Evolutionary conservation across 2,888 invertebrate genomes (phyloP).

Genomic region (Mystacides longicornis): DNA sequence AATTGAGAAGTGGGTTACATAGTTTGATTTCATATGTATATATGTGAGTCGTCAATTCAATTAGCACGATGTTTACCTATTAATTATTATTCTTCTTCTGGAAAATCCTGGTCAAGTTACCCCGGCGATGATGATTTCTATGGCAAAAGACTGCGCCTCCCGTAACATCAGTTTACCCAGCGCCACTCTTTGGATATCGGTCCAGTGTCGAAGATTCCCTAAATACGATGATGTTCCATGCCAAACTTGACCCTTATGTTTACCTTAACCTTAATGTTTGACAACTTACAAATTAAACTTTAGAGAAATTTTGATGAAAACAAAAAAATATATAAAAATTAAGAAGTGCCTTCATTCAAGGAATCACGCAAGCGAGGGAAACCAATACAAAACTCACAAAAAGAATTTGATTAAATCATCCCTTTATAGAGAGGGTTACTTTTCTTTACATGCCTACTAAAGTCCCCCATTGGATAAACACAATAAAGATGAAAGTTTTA

Average conservation of each 20-base stretch:
- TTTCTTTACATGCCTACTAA: conserved; percentile 9
- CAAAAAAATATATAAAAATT: conserved; percentile 1
- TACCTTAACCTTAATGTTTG: no score
- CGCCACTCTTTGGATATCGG: not conserved
- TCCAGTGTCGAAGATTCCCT: not conserved
- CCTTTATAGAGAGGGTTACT: conserved; percentile 18
- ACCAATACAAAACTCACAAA: conserved; percentile 22
- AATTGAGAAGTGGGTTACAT: no score
- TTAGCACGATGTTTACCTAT: no score
- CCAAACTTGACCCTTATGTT: no score
- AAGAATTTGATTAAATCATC: conserved; percentile 22
- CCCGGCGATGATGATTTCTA: not conserved
- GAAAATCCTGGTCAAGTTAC: not conserved
- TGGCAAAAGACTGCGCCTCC: not conserved
- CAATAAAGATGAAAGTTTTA: conserved; percentile 2
- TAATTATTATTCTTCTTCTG: not conserved
- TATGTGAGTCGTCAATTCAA: no score
- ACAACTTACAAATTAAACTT: no score
- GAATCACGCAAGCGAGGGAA: conserved; percentile 16
- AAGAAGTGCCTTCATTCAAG: conserved; percentile 6
- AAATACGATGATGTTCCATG: no score
- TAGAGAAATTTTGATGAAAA: no score
- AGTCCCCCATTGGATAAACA: not conserved
- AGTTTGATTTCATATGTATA: no score
- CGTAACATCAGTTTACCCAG: not conserved